Evolutionary conservation across 1,140 invertebrate genomes (phyloP).

Genomic region (Diachasmimorpha longicaudata): DNA sequence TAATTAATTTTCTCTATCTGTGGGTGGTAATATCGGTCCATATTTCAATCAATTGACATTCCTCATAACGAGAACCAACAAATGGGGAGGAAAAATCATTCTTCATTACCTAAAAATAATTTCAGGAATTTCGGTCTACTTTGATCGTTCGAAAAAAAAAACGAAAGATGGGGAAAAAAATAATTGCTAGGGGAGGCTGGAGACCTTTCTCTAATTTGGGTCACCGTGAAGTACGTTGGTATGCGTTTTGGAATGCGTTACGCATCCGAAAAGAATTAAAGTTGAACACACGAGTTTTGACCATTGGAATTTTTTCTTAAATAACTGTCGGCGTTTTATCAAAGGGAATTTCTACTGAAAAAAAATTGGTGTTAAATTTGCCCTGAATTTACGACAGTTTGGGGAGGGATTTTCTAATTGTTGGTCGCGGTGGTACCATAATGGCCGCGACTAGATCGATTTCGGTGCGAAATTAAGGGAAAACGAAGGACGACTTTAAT

Average conservation of each 20-base stretch:
- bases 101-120: background rate
- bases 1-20: background rate
- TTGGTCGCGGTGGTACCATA: background rate
- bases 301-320: background rate
- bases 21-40: background rate
- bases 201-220: constrained; percentile 22
- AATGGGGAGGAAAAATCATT: background rate
- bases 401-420: background rate
- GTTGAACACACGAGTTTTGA: background rate
- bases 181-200: constrained; percentile 16
- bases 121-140: constrained; percentile 9
- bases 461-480: too few relatives aligned
- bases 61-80: background rate
- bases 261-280: constrained; percentile 25
- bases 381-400: background rate
- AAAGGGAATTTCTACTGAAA: background rate
- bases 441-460: too few relatives aligned
- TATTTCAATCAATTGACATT: background rate
- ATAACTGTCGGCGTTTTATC: background rate
- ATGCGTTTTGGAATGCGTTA: constrained; percentile 24
- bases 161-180: constrained; percentile 7
- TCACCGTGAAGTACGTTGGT: constrained; percentile 20
- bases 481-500: too few relatives aligned
- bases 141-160: background rate
- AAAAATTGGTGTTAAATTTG: background rate